phyloP scores from a whole-genome alignment of 2,888 invertebrate species.

The Agrypnus murinus region DNA sequence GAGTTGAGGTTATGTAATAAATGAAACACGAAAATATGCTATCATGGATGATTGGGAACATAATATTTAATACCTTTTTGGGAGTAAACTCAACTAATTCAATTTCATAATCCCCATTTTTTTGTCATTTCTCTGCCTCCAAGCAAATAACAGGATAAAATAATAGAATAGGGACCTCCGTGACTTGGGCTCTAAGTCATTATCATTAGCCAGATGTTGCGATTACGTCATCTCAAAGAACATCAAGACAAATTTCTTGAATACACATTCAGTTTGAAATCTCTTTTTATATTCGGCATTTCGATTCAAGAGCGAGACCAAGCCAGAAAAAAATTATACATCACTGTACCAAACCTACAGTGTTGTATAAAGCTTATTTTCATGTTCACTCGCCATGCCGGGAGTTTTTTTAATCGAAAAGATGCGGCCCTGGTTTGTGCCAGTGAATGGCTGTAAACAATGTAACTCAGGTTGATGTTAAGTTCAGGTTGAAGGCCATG shows the following conservation, averaged over 20 bases:
- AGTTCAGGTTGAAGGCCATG: constrained; percentile 53
- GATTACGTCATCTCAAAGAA: constrained; percentile 56
- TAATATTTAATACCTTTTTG: too few relatives aligned
- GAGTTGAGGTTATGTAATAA: too few relatives aligned
- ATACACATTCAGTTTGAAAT: neutral
- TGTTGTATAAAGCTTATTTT: neutral
- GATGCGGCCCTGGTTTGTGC: constrained; percentile 22
- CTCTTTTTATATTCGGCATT: too few relatives aligned
- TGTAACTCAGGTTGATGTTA: constrained; percentile 44
- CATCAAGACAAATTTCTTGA: constrained; percentile 3
- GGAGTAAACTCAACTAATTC: too few relatives aligned
- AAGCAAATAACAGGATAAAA: constrained; percentile 27
- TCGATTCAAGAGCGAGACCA: too few relatives aligned
- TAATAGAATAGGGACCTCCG: constrained; percentile 52
- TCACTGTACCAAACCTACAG: too few relatives aligned
- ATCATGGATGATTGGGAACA: too few relatives aligned
- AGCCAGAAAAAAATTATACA: too few relatives aligned
- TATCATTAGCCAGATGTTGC: constrained; percentile 63
- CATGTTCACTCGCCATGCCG: constrained; percentile 1
- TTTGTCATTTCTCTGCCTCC: constrained; percentile 2
- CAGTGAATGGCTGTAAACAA: constrained; percentile 45
- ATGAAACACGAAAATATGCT: too few relatives aligned
- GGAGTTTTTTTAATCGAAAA: constrained; percentile 4
- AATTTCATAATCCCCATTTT: constrained; percentile 14
- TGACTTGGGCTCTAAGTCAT: constrained; percentile 61